Conservation (phyloP, 2,797 vertebrate genomes). For the Argya squamiceps region DNA sequence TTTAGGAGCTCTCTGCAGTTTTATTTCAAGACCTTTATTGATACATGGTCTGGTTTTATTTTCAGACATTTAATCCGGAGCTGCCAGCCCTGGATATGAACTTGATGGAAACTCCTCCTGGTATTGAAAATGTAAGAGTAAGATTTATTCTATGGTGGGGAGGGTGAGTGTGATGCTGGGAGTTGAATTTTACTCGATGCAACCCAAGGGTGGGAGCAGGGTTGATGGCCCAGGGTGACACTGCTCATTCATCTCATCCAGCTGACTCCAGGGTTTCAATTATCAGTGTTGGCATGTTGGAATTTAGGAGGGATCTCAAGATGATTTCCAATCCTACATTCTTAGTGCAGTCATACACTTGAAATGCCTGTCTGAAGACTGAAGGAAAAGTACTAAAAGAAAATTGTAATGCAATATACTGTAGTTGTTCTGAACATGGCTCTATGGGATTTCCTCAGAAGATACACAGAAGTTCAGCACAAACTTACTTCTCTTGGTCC, state of each 20-base stretch:
- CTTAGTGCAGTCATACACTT: neutral
- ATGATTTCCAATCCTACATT: neutral
- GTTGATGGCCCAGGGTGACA: neutral
- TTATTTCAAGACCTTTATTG: neutral
- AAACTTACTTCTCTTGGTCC: neutral
- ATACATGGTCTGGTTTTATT: neutral
- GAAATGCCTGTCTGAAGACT: neutral
- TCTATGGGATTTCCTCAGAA: neutral
- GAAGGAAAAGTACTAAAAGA: neutral
- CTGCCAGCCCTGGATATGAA: slow-evolving; percentile 56
- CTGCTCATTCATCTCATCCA: neutral
- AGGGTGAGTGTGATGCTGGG: neutral
- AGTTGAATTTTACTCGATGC: neutral
- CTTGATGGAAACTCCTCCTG: slow-evolving; percentile 32
- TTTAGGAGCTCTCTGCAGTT: neutral
- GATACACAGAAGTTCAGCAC: neutral
- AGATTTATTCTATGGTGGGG: neutral
- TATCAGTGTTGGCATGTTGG: neutral
- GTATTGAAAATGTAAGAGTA: slow-evolving; percentile 56
- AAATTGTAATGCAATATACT: neutral
- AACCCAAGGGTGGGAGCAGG: neutral
- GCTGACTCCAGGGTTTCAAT: neutral
- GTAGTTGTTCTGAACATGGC: neutral
- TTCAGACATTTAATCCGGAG: slow-evolving; percentile 63
- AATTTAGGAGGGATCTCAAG: neutral